Evolutionary conservation across 1,140 invertebrate genomes (phyloP).

Genomic region (Megathymus violae): DNA sequence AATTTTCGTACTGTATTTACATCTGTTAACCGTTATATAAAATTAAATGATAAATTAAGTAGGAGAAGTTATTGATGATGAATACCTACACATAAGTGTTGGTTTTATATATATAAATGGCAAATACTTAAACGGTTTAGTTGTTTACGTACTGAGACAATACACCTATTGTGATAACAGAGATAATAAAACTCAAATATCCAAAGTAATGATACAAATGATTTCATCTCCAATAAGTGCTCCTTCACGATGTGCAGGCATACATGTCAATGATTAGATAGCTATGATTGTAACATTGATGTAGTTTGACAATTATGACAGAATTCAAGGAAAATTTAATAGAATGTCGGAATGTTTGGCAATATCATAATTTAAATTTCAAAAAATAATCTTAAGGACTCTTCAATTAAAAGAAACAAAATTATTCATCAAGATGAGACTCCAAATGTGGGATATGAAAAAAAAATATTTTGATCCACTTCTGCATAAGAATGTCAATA

Average conservation of each 20-base stretch:
- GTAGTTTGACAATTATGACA: neutral
- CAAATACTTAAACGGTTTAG: constrained; percentile 3
- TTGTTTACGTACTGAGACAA: neutral
- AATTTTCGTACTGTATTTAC: too few species aligned
- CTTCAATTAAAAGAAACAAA: too few species aligned
- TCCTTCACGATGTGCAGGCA: constrained; percentile 38
- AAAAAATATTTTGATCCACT: too few species aligned
- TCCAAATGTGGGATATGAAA: too few species aligned
- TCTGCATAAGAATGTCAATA: too few species aligned
- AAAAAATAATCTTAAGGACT: too few species aligned
- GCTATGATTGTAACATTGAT: constrained; percentile 12
- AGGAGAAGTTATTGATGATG: constrained; percentile 28
- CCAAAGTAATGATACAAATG: constrained; percentile 30
- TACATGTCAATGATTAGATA: constrained; percentile 10
- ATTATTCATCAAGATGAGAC: too few species aligned
- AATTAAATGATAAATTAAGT: too few species aligned
- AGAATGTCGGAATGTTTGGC: too few species aligned
- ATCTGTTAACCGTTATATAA: too few species aligned
- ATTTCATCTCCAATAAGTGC: constrained; percentile 36
- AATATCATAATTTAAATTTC: too few species aligned
- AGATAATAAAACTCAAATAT: constrained; percentile 33
- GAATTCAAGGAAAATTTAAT: constrained; percentile 4
- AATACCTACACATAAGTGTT: too few species aligned
- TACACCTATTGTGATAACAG: constrained; percentile 29
- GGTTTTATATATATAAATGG: neutral